Percentiles rank a stretch among this genome's conserved stretches.
Conservation (phyloP, 1,140 invertebrate genomes). For the Zaprionus gabonicus region DNA sequence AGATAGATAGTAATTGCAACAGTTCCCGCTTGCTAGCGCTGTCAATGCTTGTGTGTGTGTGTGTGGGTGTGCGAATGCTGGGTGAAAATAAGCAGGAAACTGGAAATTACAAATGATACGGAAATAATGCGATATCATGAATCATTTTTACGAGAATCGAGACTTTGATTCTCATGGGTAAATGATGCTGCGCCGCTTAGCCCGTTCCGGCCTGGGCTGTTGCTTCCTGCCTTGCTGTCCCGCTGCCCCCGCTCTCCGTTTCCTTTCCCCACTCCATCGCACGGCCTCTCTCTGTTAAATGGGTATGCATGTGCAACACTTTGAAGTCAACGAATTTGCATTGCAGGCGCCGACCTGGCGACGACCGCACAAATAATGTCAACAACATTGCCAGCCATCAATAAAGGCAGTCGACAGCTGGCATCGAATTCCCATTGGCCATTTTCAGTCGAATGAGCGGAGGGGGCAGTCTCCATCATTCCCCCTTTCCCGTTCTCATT, state of each 20-base stretch:
- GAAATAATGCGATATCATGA: slow-evolving; percentile 83
- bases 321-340: slow-evolving; percentile 74
- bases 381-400: slow-evolving; percentile 76
- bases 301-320: slow-evolving; percentile 53
- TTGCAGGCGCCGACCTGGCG: slow-evolving; percentile 73
- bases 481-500: not conserved
- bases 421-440: slow-evolving; percentile 26
- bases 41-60: slow-evolving; percentile 13
- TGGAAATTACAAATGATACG: slow-evolving; percentile 83
- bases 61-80: slow-evolving; percentile 30
- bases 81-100: slow-evolving; percentile 81
- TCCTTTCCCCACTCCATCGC: not conserved
- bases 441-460: not conserved
- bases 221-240: not conserved
- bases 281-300: slow-evolving; percentile 26
- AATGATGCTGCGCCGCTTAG: slow-evolving; percentile 50
- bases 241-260: not conserved
- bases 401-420: slow-evolving; percentile 63
- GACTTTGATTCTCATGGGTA: slow-evolving; percentile 78
- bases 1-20: slow-evolving; percentile 80
- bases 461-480: too few relatives aligned
- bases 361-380: slow-evolving; percentile 75
- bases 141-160: slow-evolving; percentile 81
- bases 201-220: not conserved
- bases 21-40: slow-evolving; percentile 17